phyloP scores from a whole-genome alignment of 2,797 vertebrate species.

The Loriculus beryllinus region DNA sequence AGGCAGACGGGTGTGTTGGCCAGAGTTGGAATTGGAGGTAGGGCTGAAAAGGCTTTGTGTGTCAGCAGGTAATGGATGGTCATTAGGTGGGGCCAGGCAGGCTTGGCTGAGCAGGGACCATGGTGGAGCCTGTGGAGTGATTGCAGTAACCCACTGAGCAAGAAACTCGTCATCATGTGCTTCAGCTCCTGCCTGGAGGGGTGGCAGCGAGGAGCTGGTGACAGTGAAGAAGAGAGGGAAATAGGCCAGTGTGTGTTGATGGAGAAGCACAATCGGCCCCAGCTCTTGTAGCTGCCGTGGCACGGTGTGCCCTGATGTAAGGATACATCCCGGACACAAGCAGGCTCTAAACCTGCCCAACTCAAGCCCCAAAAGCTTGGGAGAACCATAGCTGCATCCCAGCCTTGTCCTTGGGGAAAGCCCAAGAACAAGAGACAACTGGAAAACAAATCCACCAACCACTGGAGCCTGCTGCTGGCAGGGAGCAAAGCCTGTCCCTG shows the following conservation, averaged over 20 bases:
- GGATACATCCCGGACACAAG: rapidly evolving
- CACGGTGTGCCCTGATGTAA: not conserved
- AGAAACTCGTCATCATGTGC: not conserved
- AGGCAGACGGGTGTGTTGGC: not conserved
- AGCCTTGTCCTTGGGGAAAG: constrained; percentile 18
- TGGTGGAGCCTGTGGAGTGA: not conserved
- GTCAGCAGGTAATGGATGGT: constrained; percentile 26
- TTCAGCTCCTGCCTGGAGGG: not conserved
- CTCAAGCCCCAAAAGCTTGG: not conserved
- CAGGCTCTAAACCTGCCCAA: not conserved
- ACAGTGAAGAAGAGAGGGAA: not conserved
- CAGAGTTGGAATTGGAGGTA: not conserved
- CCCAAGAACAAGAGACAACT: not conserved
- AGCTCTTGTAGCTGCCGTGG: not conserved
- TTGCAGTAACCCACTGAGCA: not conserved
- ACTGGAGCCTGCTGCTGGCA: constrained; percentile 37
- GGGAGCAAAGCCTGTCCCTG: not conserved
- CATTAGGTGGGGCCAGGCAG: not conserved
- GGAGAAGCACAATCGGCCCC: not conserved
- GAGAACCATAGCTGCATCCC: not conserved
- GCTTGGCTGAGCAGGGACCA: not conserved
- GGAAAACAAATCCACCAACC: constrained; percentile 36
- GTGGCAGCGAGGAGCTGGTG: rapidly evolving
- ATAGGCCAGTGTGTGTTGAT: rapidly evolving
- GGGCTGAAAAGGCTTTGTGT: constrained; percentile 2